A percentile compares a stretch with the other conserved stretches of the same genome.
Evolutionary conservation across 2,797 vertebrate genomes (phyloP).

Genomic region (Ceyx erithaca): DNA sequence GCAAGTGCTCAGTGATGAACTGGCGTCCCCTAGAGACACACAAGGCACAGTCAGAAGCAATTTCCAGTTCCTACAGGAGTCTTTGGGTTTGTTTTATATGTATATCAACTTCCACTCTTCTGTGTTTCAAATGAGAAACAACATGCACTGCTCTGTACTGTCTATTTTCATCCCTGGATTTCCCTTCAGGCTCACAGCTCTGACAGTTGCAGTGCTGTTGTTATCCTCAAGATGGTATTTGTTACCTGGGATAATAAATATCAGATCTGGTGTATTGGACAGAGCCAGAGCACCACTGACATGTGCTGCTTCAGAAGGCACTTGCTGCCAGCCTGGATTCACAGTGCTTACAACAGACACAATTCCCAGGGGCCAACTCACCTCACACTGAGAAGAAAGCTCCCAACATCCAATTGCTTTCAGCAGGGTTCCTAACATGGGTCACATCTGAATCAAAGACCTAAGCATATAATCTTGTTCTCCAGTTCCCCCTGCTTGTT

Average conservation of each 20-base stretch:
- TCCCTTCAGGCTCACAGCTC: background rate
- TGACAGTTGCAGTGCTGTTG: conserved; percentile 36
- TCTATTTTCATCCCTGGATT: background rate
- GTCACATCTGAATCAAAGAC: background rate
- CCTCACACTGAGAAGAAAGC: background rate
- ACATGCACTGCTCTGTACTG: background rate
- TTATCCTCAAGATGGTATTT: conserved; percentile 59
- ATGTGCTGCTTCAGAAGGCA: background rate
- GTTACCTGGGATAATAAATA: conserved; percentile 49
- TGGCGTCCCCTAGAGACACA: conserved; percentile 84
- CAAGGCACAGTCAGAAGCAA: conserved; percentile 33
- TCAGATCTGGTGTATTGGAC: background rate
- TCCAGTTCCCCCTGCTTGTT: background rate
- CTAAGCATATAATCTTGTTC: background rate
- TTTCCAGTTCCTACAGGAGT: background rate
- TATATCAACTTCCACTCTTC: background rate
- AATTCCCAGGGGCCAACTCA: background rate
- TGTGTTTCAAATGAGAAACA: background rate
- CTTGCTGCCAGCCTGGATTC: background rate
- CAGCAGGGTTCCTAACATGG: background rate
- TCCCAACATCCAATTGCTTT: background rate
- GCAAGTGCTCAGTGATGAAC: conserved; percentile 90
- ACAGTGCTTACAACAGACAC: background rate
- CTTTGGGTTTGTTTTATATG: conserved; percentile 2
- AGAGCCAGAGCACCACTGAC: background rate